Evolutionary conservation across 2,113 vertebrate genomes (phyloP), one percentile per base, ranked within the genome.

Genomic region (Pimephales promelas): DNA sequence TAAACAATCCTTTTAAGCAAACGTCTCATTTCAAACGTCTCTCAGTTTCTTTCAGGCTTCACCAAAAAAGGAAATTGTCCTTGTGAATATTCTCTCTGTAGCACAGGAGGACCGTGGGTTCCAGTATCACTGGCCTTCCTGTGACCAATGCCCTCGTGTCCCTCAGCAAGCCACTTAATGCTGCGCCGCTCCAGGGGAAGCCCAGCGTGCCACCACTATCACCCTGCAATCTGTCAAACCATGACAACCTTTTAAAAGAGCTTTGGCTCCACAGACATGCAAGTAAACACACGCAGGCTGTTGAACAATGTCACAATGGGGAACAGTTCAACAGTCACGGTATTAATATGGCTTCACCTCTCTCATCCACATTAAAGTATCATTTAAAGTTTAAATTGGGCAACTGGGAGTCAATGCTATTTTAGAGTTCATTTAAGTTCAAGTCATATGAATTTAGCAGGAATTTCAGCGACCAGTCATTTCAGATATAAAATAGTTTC

Each of bases 281-380:
- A 70, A 70, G 79, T 81, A 70, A 70, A 81, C 79, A 81, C 62
- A 47, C 8, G 13, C 43, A 81, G 59, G 31, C 74, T 36, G 74
- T 57, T 77, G 79, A 81, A 68, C 62, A 66, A 81, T 81, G 45
- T 54, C 43, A 68, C 79, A 64, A 61, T 7, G 40, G 59, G 59
- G 56, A 66, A n/a, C 59, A 49, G 59, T 79, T 43, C 56, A 43
- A 61, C 54, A 28, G 36, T 79, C n/a, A 7, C 26, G 31, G 40
- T 43, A 49, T 34, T 74, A 74, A 64, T 31, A 79, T 49, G 26
- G 89, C 91, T 91, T 92, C 90, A 88, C 89, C 92, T 91, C 92
- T 88, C 90, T 92, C 89, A 92, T 91, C 86, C 88, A 90, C 91
- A 90, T 91, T 89, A 89, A 91, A 90, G 77, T 43, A 61, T 36